Base-by-base conservation (phyloP, 92 coral and sea anemone genomes). In the Porites rus region DNA sequence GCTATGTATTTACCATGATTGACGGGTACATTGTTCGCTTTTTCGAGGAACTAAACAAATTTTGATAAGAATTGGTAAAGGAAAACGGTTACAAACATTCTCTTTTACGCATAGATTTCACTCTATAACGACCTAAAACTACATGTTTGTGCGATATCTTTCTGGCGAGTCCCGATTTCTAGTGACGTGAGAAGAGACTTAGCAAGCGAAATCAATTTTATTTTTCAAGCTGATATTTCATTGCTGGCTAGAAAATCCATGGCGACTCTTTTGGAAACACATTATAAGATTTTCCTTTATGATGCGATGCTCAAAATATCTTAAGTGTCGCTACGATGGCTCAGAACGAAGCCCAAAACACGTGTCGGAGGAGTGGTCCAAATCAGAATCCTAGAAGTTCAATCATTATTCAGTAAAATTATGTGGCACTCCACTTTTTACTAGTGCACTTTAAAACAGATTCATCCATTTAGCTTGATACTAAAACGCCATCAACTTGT, bases 341-440 rank as follows among this genome's bases (percentile, higher is more conserved):
- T 71, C 46, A 18, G 43, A 56, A 22, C 76, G 86, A 70, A 60
- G 75, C 75, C 75, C 19, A 19, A 73, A 83, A 83, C 87, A 83
- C 87, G 87, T 83, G 87, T 54, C 72, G 72, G 79, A 75, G 87
- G 87, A 75, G 87, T 83, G 87, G 87, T 73, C 80, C 74, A 28
- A 83, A 74, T 72, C 14, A 65, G 79, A 38, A 61, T 60, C 65
- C 11, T 73, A 62, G 73, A 50, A 21, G 59, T 72, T 73, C 61
- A n/a, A 73, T 83, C 73, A 61, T 25, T 77, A 70, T 56, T 71
- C 86, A 63, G 64, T 25, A 14, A 56, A 54, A 58, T 8, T 18
- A 12, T 6, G 13, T 16, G 11, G 14, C 22, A 22, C 71, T 70
- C 46, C 69, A 6, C 28, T 12, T 43, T 31, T 56, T 10, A 56